Evolutionary conservation across 2,888 invertebrate genomes (phyloP), one percentile per base, ranked within the genome.

Genomic region (Nasonia oneida): DNA sequence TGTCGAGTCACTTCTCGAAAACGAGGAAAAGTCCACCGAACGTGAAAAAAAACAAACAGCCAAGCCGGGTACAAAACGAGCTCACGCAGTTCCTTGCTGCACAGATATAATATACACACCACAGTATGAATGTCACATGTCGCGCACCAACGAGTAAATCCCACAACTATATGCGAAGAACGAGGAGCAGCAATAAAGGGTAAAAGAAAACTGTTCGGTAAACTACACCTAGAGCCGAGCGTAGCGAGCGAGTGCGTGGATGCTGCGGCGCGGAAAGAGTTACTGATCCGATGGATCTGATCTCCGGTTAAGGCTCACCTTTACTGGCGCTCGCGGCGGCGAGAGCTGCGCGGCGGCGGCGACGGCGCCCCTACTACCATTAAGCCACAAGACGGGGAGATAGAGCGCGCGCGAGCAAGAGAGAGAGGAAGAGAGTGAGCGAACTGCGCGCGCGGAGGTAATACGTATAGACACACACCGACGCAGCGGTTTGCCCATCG

Each of bases 211-310:
- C 18, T 18, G 53, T 53, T 53, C 53, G 53, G 53, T 53, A 53
- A 53, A 53, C 18, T 23, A 37, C 37, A 70, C 70, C 70, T 29
- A 70, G 53, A 73, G 39, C 47, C 53, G n/a, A 67, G 37, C 77
- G 23, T n/a, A 23, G 53, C 71, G 57, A 33, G 61, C 76, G 86
- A n/a, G 81, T 74, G 78, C 77, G 78, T 76, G 85, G 85, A 86
- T 91, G 90, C 92, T 89, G 90, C 91, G 90, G 88, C 90, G 89
- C 90, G 88, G 91, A 91, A 90, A 90, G 89, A 90, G 90, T 92
- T 90, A 92, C 92, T 92, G 92, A 90, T 91, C 90, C 86, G 71
- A 64, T 85, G 89, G 89, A 89, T 89, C 89, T 82, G 90, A 91
- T 91, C 91, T 89, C 89, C 86, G 90, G 89, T 90, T 89, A 88